Evolutionary conservation across 2,888 invertebrate species (phyloP), one percentile per base, ranked within the genome.

Genomic region (Leistus spinibarbis): DNA sequence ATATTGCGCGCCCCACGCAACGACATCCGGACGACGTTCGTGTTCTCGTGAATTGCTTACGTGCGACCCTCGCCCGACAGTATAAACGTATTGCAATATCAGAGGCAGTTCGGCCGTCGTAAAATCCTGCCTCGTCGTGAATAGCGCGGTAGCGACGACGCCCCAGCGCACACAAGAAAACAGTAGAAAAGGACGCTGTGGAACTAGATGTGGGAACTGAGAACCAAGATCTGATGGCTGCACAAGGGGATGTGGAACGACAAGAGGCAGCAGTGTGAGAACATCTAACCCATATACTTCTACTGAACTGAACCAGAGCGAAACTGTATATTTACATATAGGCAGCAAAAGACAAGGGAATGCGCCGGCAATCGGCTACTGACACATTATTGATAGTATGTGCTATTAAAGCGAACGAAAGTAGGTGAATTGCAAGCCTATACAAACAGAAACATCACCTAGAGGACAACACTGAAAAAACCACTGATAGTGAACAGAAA

Each of bases 81-180:
- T 79, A 77, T 78, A 77, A 76, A 78, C 77, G 78, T 79, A 79
- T 79, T 77, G 78, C 77, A 78, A 78, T 79, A 79, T 79, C 78
- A 78, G 77, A 75, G 78, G 76, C 79, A 77, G 78, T 79, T 79
- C 77, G 77, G 77, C 78, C 78, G 78, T 78, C 79, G 77, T 79
- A 79, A 79, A 73, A 79, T 77, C 77, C 76, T 78, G 78, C 79
- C 78, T 78, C 77, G 78, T 68, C 60, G 70, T 70, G 63, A 67
- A 71, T 69, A 60, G 60, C 66, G 24, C 57, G 76, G 57, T 69
- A 64, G 23, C 23, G 65, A 60, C 60, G 22, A 17, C 60, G 22
- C 60, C 19, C 60, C 27, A 70, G 24, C 54, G 40, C 19, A n/a
- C 19, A 54, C 64, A 22, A 19, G 19, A 16, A 64, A 16, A 60